Evolutionary conservation across 2,113 vertebrate species (phyloP).

Genomic region (Calypte anna): DNA sequence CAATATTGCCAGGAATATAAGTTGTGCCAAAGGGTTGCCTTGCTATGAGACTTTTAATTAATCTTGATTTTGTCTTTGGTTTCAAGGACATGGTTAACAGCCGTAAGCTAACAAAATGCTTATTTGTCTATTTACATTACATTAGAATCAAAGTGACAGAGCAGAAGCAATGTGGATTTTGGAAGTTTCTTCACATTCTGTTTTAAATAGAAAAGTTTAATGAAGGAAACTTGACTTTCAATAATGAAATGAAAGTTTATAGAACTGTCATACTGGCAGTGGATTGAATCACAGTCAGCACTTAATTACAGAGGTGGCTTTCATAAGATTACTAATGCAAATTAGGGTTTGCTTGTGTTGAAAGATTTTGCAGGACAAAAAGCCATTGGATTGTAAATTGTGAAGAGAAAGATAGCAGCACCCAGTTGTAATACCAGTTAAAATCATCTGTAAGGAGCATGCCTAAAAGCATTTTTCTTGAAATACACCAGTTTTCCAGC

Average conservation of each 20-base stretch:
- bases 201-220: conserved; percentile 67
- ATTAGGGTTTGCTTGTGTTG: neutral
- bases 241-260: conserved; percentile 62
- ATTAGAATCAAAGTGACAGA: neutral
- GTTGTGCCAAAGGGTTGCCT: neutral
- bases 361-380: neutral
- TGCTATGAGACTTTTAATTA: neutral
- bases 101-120: neutral
- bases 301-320: conserved; percentile 57
- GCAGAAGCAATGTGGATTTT: conserved; percentile 6
- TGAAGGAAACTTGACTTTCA: conserved; percentile 56
- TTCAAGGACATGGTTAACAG: conserved; percentile 50
- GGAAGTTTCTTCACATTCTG: conserved; percentile 12
- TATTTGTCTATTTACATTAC: conserved; percentile 5
- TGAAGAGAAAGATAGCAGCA: neutral
- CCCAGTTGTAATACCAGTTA: neutral
- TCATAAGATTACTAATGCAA: conserved; percentile 18
- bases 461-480: neutral
- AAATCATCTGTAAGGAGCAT: neutral
- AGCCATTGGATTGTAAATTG: neutral
- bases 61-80: neutral
- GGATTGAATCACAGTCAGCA: conserved; percentile 51
- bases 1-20: neutral
- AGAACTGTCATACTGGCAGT: neutral
- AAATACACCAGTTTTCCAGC: neutral